Evolutionary conservation across 2,797 vertebrate species (phyloP).

Genomic region (Takifugu ocellatus): DNA sequence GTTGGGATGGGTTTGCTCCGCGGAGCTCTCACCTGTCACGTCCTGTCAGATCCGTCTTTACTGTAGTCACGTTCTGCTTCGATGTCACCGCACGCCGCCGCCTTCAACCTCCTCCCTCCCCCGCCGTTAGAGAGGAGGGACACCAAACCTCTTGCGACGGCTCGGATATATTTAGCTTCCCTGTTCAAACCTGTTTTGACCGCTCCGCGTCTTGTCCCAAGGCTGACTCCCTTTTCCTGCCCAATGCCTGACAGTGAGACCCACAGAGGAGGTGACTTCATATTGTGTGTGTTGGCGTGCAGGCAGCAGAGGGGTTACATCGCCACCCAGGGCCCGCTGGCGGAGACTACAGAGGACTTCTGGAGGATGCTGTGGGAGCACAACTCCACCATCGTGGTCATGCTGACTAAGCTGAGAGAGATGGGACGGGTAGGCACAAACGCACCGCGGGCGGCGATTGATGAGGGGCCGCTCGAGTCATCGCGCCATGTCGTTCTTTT

Average conservation of each 20-base stretch:
- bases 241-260: constrained; percentile 42
- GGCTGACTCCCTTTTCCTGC: constrained; percentile 47
- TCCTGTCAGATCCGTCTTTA: constrained; percentile 56
- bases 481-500: background rate
- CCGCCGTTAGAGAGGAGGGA: constrained; percentile 4
- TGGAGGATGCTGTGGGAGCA: constrained; percentile 99
- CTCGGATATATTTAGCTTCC: constrained; percentile 44
- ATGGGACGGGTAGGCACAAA: constrained; percentile 84
- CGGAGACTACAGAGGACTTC: constrained; percentile 97
- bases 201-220: constrained; percentile 44
- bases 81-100: constrained; percentile 24
- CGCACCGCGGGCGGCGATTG: background rate
- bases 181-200: constrained; percentile 51
- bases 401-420: constrained; percentile 95
- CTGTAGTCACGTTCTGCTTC: constrained; percentile 29
- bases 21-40: constrained; percentile 53
- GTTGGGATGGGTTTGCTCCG: constrained; percentile 56
- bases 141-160: constrained; percentile 50
- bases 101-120: background rate
- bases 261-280: constrained; percentile 21
- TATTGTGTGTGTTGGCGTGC: constrained; percentile 21
- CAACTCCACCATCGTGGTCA: constrained; percentile 98
- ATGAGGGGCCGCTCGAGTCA: background rate
- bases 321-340: constrained; percentile 92
- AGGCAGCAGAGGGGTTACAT: constrained; percentile 97